phyloP scores from a whole-genome alignment of 1,140 invertebrate species.

The Globodera rostochiensis region DNA sequence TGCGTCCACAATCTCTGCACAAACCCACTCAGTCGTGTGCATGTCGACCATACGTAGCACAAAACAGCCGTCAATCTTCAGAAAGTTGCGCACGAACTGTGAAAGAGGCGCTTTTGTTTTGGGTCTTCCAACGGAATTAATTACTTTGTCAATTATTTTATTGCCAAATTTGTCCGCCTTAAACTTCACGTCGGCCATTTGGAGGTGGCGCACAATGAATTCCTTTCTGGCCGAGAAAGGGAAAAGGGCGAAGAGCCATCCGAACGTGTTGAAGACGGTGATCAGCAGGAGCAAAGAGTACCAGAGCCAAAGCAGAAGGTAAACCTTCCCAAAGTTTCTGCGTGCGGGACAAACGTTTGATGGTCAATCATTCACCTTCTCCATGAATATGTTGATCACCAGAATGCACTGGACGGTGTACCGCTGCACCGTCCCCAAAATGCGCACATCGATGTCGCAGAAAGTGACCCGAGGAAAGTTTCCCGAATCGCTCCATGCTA shows the following conservation, averaged over 20 bases:
- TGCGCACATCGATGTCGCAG: conserved; percentile 63
- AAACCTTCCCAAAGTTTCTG: conserved; percentile 53
- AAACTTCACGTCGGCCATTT: conserved; percentile 61
- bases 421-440: conserved; percentile 66
- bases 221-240: conserved; percentile 47
- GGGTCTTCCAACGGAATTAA: too few relatives aligned
- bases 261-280: conserved; percentile 62
- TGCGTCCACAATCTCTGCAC: conserved; percentile 50
- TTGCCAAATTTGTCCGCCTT: neutral
- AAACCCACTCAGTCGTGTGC: conserved; percentile 53
- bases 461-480: conserved; percentile 66
- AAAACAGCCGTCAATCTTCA: conserved; percentile 62
- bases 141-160: conserved; percentile 24
- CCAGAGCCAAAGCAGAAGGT: conserved; percentile 70
- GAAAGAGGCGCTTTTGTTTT: neutral
- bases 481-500: conserved; percentile 54
- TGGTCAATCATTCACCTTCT: conserved; percentile 58
- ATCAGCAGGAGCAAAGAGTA: conserved; percentile 67
- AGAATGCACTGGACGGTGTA: conserved; percentile 67
- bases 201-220: conserved; percentile 58
- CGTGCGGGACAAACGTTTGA: neutral
- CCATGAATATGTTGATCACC: conserved; percentile 67
- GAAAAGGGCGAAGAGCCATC: conserved; percentile 50
- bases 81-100: conserved; percentile 59
- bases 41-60: conserved; percentile 64